Conservation (phyloP, 2,888 invertebrate genomes). For the Drosophila trichaetosa region DNA sequence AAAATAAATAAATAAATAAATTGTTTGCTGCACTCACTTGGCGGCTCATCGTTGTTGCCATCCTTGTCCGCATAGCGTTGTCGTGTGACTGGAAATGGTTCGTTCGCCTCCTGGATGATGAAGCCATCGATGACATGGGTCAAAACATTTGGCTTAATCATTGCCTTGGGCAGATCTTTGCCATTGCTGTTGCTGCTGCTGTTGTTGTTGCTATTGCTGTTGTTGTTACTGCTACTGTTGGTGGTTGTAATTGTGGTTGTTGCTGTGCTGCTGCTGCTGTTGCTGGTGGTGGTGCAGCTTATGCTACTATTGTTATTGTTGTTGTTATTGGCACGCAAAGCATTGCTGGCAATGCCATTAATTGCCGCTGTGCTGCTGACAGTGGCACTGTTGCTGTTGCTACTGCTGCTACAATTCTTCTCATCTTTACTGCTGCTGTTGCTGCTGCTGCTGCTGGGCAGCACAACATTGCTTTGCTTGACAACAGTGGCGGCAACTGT, state of each 20-base stretch:
- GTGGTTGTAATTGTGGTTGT: conserved; percentile 2
- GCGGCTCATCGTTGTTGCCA: conserved; percentile 89
- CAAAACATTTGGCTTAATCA: conserved; percentile 97
- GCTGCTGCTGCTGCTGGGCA: conserved; percentile 58
- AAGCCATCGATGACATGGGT: conserved; percentile 99
- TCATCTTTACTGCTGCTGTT: conserved; percentile 18
- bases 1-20: neutral
- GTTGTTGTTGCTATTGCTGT: conserved; percentile 15
- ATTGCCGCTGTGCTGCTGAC: conserved; percentile 55
- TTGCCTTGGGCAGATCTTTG: conserved; percentile 91
- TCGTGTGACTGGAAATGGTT: conserved; percentile 93
- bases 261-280: conserved; percentile 16
- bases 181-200: conserved; percentile 78
- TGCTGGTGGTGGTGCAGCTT: conserved; percentile 27
- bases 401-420: conserved; percentile 25
- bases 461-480: conserved; percentile 60
- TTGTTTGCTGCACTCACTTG: conserved; percentile 87
- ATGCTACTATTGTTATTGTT: conserved; percentile 13
- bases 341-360: conserved; percentile 55
- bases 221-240: conserved; percentile 52
- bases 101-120: conserved; percentile 97
- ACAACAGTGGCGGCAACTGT: conserved; percentile 14
- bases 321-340: conserved; percentile 29
- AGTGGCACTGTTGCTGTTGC: conserved; percentile 18
- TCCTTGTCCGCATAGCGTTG: conserved; percentile 87